Conservation (phyloP, 1,140 invertebrate species). For the Rhynchophorus ferrugineus region DNA sequence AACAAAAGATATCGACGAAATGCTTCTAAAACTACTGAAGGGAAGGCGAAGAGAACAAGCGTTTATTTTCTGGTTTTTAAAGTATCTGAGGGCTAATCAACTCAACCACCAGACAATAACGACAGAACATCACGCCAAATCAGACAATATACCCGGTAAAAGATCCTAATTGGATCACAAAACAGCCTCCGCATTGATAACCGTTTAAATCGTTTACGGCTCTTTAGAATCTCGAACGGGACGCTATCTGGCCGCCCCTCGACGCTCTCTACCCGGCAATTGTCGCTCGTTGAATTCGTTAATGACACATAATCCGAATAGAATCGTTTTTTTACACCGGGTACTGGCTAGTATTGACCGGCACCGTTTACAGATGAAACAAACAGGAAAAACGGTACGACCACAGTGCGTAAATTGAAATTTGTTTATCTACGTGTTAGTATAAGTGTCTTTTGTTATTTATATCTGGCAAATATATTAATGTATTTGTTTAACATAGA, state of each 20-base stretch:
- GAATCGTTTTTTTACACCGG: neutral
- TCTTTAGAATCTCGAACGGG: conserved; percentile 1
- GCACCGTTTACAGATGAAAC: too few relatives aligned
- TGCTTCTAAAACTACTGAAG: too few relatives aligned
- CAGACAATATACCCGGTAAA: conserved; percentile 8
- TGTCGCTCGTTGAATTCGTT: neutral
- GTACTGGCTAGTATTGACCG: neutral
- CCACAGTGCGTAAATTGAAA: neutral
- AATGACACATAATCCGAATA: conserved; percentile 4
- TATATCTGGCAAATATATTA: neutral
- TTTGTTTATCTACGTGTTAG: neutral
- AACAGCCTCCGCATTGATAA: neutral
- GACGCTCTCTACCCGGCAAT: neutral
- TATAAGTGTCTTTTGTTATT: neutral
- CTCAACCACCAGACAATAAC: conserved; percentile 7
- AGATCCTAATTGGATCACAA: conserved; percentile 11
- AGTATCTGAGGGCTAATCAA: too few relatives aligned
- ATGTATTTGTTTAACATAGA: too few relatives aligned
- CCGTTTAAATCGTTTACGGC: conserved; percentile 3
- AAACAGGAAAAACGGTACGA: neutral
- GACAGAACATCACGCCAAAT: conserved; percentile 2
- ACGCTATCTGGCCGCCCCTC: neutral
- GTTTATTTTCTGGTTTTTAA: too few relatives aligned
- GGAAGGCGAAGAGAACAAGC: too few relatives aligned
- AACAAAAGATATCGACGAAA: too few relatives aligned